Evolutionary conservation across 2,113 vertebrate genomes (phyloP).

Genomic region (Pteropus alecto): DNA sequence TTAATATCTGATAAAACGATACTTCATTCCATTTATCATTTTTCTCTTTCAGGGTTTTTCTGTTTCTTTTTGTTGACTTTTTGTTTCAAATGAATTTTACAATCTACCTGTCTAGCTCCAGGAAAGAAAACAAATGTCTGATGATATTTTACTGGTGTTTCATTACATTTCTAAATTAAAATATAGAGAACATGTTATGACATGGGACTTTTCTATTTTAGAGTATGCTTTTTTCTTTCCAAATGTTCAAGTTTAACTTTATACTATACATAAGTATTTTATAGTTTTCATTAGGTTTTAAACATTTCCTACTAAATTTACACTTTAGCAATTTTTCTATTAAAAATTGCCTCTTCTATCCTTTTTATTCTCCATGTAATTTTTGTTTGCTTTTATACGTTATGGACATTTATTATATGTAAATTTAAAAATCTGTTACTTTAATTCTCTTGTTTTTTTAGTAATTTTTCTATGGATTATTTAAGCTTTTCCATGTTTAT

Average conservation of each 20-base stretch:
- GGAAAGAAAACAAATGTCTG: not conserved
- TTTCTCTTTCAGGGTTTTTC: not conserved
- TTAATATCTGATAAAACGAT: not conserved
- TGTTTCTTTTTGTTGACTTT: not conserved
- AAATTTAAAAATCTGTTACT: not conserved
- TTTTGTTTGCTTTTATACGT: not conserved
- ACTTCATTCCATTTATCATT: not conserved
- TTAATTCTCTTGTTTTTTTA: not conserved
- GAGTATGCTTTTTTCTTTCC: not conserved
- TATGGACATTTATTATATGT: not conserved
- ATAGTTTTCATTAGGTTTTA: not conserved
- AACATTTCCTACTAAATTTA: not conserved
- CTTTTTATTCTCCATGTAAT: not conserved
- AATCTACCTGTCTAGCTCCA: not conserved
- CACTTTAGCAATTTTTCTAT: not conserved
- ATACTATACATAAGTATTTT: not conserved
- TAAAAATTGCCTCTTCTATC: not conserved
- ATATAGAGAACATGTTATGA: not conserved
- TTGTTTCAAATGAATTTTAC: not conserved
- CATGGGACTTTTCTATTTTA: not conserved
- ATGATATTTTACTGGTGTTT: not conserved
- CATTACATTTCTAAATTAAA: not conserved
- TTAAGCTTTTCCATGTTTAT: not conserved
- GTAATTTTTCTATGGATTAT: not conserved
- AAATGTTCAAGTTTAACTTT: not conserved